Evolutionary conservation across 92 coral and sea anemone species (phyloP), one percentile per base, ranked within the genome.

Genomic region (Siderastrea radians): DNA sequence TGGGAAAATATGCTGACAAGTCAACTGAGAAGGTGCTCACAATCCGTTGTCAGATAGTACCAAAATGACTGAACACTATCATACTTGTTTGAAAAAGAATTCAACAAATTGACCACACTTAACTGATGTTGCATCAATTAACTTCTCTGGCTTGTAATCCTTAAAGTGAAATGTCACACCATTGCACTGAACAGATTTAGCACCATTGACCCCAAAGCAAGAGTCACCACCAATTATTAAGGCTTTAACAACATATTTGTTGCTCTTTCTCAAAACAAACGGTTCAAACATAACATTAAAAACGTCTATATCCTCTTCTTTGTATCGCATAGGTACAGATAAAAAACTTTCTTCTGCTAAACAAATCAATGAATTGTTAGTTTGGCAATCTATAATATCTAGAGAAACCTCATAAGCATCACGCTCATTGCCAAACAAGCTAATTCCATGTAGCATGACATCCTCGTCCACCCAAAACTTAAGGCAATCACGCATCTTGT

Each of bases 81-180:
- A 57, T 57, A 57, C 9, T 57, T 16, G 74, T 16, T 43, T 44
- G 13, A 68, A 68, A 45, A 68, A 9, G 48, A 68, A 68, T 13
- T 46, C 51, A 7, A 15, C 45, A 68, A 68, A 44, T 68, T 68
- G 74, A 12, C 50, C 17, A 68, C 16, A 2, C 2, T 8, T 7
- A 68, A 43, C 16, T 0, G 2, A 16, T 43, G n/a, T 11, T 11
- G 14, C 15, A 44, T 68, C 17, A 10, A 3, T 46, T 13, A 5
- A 2, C 74, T 68, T 13, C 4, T 43, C 5, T 61, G 65, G 16
- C 5, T 9, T 9, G 16, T 61, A 61, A 1, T 6, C 16, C 17
- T 61, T 3, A 45, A 68, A 68, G 74, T 43, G 48, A 68, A 68
- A 68, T 64, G 49, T 68, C 49, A 68, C 74, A 68, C 74, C 74